Conservation (phyloP, 2,888 invertebrate species). For the Drosophila differens region DNA sequence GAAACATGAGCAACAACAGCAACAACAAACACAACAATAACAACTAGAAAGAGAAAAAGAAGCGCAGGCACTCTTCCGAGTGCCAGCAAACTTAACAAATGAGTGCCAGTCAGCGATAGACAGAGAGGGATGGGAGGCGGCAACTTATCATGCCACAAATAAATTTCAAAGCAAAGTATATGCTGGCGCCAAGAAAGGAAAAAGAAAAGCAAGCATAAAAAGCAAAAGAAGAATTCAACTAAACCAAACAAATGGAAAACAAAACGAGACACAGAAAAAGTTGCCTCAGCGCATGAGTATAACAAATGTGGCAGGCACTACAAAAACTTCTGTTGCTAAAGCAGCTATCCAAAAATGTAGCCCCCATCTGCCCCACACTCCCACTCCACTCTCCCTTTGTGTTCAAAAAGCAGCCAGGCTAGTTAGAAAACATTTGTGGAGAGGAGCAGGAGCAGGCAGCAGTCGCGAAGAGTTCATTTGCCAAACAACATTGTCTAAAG, state of each 20-base stretch:
- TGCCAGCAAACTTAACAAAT: slow-evolving; percentile 66
- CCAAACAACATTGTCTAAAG: slow-evolving; percentile 51
- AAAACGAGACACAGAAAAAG: slow-evolving; percentile 23
- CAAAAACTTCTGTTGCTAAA: slow-evolving; percentile 45
- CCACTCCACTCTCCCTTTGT: background rate
- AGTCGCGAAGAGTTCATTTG: slow-evolving; percentile 65
- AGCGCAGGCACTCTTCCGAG: slow-evolving; percentile 8
- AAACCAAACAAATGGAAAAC: slow-evolving; percentile 31
- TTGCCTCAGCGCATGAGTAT: slow-evolving; percentile 22
- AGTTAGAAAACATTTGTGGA: slow-evolving; percentile 43
- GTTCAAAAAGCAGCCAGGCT: slow-evolving; percentile 26
- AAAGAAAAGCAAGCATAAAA: slow-evolving; percentile 4
- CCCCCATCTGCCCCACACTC: background rate
- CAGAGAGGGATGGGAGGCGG: slow-evolving; percentile 11
- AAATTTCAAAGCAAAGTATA: slow-evolving; percentile 40
- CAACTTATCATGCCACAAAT: slow-evolving; percentile 20
- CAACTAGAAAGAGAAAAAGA: background rate
- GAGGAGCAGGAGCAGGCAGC: background rate
- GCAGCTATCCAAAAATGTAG: slow-evolving; percentile 23
- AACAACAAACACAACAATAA: background rate
- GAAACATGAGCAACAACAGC: background rate
- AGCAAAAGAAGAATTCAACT: slow-evolving; percentile 6
- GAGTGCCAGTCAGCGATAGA: slow-evolving; percentile 45
- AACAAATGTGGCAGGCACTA: slow-evolving; percentile 55
- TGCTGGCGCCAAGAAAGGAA: slow-evolving; percentile 46